These are phyloP conservation scores for Cheilosia vulpina DNA, from an alignment of 2,888 invertebrate species.

Conservation along the genomic window DNA sequence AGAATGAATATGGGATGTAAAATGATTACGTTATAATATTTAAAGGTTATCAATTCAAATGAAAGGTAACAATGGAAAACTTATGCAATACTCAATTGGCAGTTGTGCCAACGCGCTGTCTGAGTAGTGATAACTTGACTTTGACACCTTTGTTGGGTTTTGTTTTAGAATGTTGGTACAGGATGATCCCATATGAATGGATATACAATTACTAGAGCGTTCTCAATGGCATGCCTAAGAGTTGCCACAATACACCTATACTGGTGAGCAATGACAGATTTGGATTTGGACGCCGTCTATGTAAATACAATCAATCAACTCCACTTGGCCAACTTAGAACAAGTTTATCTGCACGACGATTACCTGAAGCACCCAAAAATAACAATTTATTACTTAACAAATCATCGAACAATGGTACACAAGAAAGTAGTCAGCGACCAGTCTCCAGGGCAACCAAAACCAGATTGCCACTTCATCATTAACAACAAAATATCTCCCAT, in stretches of 20 bases:
- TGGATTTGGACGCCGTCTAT: no score
- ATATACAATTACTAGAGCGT: neutral
- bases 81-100: no score
- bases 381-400: conserved; percentile 4
- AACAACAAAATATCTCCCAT: neutral
- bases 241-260: neutral
- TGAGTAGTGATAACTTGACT: no score
- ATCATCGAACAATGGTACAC: neutral
- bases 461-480: conserved; percentile 13
- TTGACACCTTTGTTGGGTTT: no score
- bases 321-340: neutral
- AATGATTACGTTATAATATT: no score
- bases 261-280: neutral
- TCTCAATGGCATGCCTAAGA: neutral
- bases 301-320: no score
- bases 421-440: conserved; percentile 13
- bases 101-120: no score
- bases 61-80: no score
- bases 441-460: conserved; percentile 23
- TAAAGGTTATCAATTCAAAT: no score
- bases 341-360: neutral
- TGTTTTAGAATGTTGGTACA: no score
- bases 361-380: neutral
- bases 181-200: no score
- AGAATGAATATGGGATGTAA: no score